Conservation (phyloP, 1,140 invertebrate genomes). For the Thalassaphorura encarpata region DNA sequence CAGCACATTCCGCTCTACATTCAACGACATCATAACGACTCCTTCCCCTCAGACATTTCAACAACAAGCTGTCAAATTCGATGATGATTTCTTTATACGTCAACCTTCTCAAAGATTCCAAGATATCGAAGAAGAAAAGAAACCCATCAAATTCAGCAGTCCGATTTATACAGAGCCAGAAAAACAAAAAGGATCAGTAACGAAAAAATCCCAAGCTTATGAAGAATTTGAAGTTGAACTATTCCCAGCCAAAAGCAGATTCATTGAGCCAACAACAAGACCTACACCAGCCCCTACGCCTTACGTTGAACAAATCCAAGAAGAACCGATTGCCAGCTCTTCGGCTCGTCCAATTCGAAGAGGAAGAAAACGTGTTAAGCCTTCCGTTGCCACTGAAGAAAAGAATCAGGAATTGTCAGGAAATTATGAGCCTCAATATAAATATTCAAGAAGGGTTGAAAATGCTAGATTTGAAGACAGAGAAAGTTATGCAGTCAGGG, state of each 20-base stretch:
- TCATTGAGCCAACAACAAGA: too few species aligned
- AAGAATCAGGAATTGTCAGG: constrained; percentile 4
- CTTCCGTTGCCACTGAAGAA: too few species aligned
- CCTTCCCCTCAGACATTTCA: background rate
- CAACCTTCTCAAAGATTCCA: constrained; percentile 17
- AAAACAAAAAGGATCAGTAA: constrained; percentile 1
- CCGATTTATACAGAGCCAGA: too few species aligned
- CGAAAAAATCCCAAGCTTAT: too few species aligned
- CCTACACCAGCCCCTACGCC: too few species aligned
- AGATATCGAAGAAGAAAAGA: too few species aligned
- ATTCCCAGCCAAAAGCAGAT: too few species aligned
- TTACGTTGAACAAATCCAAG: too few species aligned
- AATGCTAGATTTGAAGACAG: constrained; percentile 3
- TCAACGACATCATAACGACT: constrained; percentile 5
- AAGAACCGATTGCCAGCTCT: background rate
- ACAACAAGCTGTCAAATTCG: constrained; percentile 1
- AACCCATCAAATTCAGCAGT: too few species aligned
- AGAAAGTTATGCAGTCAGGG: constrained; percentile 1
- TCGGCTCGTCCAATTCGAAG: constrained; percentile 2
- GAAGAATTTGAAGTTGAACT: too few species aligned
- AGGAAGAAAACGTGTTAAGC: constrained; percentile 7
- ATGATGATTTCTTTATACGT: constrained; percentile 10
- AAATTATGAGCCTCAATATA: constrained; percentile 17
- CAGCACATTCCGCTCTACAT: constrained; percentile 24
- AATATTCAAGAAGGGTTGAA: constrained; percentile 19